Percentiles rank a stretch among this genome's conserved stretches.
Evolutionary conservation across 2,888 invertebrate species (phyloP).

Genomic region (Tetragonisca angustula): DNA sequence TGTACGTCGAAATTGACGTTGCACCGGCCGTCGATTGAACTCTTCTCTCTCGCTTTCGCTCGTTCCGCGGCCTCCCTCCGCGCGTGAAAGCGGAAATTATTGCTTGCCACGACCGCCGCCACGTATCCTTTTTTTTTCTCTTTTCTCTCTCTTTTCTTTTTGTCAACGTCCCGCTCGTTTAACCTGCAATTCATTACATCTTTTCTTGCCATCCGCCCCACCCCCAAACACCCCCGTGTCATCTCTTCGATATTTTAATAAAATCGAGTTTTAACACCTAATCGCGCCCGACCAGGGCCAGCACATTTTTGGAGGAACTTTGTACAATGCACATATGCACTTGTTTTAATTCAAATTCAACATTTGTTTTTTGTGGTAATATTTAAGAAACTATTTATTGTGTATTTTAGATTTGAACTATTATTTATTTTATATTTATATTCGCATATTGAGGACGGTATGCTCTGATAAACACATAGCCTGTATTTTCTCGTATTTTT

Average conservation of each 20-base stretch:
- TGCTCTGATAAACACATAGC: too few species aligned
- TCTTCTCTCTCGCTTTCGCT: conserved; percentile 8
- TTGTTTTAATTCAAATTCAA: too few species aligned
- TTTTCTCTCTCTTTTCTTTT: background rate
- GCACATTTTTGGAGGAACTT: too few species aligned
- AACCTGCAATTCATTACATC: conserved; percentile 32
- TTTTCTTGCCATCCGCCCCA: background rate
- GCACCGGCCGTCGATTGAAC: conserved; percentile 50
- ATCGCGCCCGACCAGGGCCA: too few species aligned
- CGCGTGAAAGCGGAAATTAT: conserved; percentile 4
- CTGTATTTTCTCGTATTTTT: too few species aligned
- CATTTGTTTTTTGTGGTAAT: too few species aligned
- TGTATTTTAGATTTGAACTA: too few species aligned
- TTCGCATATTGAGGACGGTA: too few species aligned
- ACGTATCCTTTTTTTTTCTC: background rate
- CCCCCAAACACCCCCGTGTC: too few species aligned
- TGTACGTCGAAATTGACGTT: conserved; percentile 47
- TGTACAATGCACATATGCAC: too few species aligned
- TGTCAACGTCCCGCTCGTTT: conserved; percentile 30
- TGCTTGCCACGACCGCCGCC: background rate
- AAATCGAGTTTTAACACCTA: background rate
- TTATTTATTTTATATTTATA: too few species aligned
- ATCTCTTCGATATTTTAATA: background rate
- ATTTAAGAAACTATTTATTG: too few species aligned
- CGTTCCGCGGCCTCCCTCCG: conserved; percentile 8